Evolutionary conservation across 2,797 vertebrate genomes (phyloP), one percentile per base, ranked within the genome.

Genomic region (Phrynocephalus vlangalii): DNA sequence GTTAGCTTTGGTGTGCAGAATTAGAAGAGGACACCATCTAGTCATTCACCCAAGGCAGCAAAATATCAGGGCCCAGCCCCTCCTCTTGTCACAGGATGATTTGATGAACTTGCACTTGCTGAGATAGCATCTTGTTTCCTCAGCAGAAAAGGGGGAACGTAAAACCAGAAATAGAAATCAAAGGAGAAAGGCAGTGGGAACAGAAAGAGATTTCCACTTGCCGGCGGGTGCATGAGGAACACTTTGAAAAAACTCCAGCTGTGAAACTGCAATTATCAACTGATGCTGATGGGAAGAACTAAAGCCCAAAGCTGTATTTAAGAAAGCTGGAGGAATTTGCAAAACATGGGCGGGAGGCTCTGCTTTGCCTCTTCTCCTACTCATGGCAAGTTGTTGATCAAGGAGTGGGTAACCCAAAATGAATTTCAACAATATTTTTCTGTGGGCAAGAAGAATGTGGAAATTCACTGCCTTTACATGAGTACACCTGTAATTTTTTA

Each of bases 251-350:
- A 56, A 18, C 38, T n/a, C 30, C 52, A 28, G 18, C 79, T 89
- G 83, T 73, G 56, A 75, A 73, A 63, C 4, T 33, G 30, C 56
- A 70, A 33, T 77, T 33, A 83, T 63, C 56, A 33, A 44, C 30
- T 24, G 26, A 75, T 15, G 52, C 72, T 60, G n/a, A 28, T 26
- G 24, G 33, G 50, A 72, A 88, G 75, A 33, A 67, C 22, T 44
- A 44, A 71, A 60, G 68, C 77, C 87, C 79, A 56, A 3, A 44
- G 18, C 63, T 78, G n/a, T 48, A 56, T 26, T 84, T 48, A 24
- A 79, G 81, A 83, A 84, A 83, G 6, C 9, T 60, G 22, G 38
- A 50, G 60, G 81, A 1, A 67, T 79, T 88, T 88, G 52, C 82
- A n/a, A 44, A 66, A 84, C 11, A 13, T 66, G 50, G 6, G 24